Evolutionary conservation across 2,113 vertebrate species (phyloP).

Genomic region (Oncorhynchus nerka): DNA sequence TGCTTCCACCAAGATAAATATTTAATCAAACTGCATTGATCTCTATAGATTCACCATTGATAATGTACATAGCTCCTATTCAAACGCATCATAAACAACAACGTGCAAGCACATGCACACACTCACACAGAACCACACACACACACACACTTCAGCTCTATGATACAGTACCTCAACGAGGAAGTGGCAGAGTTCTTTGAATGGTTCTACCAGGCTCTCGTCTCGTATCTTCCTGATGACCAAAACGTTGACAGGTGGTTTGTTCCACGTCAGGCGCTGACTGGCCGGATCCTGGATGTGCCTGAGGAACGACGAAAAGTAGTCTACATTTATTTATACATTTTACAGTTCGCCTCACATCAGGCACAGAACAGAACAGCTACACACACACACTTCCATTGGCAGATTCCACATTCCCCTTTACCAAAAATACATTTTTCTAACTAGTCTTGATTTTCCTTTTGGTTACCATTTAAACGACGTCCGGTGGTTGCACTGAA

Average conservation of each 20-base stretch:
- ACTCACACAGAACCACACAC: neutral
- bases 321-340: too few relatives aligned
- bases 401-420: too few relatives aligned
- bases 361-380: too few relatives aligned
- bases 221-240: constrained; percentile 80
- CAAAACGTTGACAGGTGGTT: constrained; percentile 76
- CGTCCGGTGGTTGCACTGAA: constrained; percentile 7
- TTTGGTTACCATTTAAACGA: neutral
- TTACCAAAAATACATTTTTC: neutral
- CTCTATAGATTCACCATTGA: too few relatives aligned
- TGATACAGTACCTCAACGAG: constrained; percentile 70
- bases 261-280: constrained; percentile 80
- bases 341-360: too few relatives aligned
- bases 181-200: constrained; percentile 80
- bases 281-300: constrained; percentile 82
- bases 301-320: constrained; percentile 51
- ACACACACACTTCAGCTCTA: neutral
- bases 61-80: too few relatives aligned
- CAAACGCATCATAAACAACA: neutral
- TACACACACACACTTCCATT: too few relatives aligned
- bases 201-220: constrained; percentile 76
- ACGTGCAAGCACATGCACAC: neutral
- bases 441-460: neutral
- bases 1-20: too few relatives aligned
- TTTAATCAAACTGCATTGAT: too few relatives aligned